These are phyloP conservation scores for Tetrao urogallus DNA, from an alignment of 2,113 vertebrate genomes.

Conservation along the genomic window DNA sequence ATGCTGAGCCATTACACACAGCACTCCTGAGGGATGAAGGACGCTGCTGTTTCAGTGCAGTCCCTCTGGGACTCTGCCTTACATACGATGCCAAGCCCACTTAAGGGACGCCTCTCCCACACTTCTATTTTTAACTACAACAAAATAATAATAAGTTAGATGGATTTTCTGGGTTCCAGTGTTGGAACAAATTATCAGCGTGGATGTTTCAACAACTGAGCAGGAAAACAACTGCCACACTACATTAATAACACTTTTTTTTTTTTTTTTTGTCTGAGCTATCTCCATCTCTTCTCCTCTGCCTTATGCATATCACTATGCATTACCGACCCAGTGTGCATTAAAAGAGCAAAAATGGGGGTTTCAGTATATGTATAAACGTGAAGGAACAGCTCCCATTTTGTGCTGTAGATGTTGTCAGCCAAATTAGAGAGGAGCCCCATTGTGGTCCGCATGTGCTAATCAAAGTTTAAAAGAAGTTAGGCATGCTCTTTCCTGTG, in stretches of 20 bases:
- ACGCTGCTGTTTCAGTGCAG: neutral
- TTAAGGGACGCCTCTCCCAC: constrained; percentile 68
- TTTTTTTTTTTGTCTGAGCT: neutral
- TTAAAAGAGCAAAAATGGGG: neutral
- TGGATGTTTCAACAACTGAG: constrained; percentile 55
- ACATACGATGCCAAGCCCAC: constrained; percentile 75
- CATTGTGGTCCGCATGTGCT: neutral
- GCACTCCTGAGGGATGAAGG: constrained; percentile 13
- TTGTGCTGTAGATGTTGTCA: neutral
- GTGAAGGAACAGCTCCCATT: neutral
- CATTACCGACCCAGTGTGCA: neutral
- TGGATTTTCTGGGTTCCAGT: constrained; percentile 44
- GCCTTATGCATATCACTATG: neutral
- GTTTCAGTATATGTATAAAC: neutral
- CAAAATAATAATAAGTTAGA: neutral
- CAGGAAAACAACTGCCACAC: constrained; percentile 59
- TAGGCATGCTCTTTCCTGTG: neutral
- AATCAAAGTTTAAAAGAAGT: neutral
- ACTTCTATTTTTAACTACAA: constrained; percentile 78
- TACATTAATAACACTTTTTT: neutral
- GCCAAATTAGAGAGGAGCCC: neutral
- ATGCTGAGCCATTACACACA: neutral
- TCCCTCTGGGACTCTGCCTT: constrained; percentile 28
- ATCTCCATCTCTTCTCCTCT: neutral
- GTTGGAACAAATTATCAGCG: constrained; percentile 38